Base-by-base conservation (phyloP, 1,140 invertebrate genomes). In the Scaptomyza montana region DNA sequence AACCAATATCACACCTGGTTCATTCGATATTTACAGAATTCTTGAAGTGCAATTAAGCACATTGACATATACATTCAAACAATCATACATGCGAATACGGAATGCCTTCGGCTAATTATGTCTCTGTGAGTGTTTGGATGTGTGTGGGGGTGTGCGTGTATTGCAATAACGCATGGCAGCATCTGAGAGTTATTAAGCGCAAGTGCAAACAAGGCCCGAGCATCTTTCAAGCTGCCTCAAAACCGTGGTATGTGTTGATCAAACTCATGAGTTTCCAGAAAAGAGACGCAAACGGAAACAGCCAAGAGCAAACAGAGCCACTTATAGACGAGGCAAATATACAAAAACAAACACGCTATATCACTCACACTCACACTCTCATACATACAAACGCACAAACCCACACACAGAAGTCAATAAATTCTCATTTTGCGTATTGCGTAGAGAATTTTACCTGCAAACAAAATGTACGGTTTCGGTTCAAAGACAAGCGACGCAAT, bases 401-500 rank as follows among this genome's bases (percentile, higher is more conserved):
- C 7, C 30, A 7, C 30, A 33, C 49, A 65, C 39, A n/a, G 69
- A 72, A 89, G 84, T 89, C 84, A 89, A 89, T 89, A 89, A 84
- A 89, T 89, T 89, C 69, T 84, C 84, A 89, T 89, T 89, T 89
- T 66, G 67, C 75, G 66, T 36, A 61, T 63, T 81, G 74, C 66
- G 74, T 76, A 45, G 64, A 77, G 73, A 74, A 82, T 79, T 87
- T 82, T 79, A 89, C 84, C 84, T 84, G 77, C 69, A 89, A 89
- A 77, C 70, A 77, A 74, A 87, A 74, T 73, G 67, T 61, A 55
- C 50, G 50, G 43, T 57, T 57, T 63, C 50, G 59, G 33, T 57
- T 47, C 65, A 55, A 46, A 74, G 60, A 43, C 70, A 76, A 50
- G 47, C 74, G 67, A 71, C 68, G 84, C 75, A 87, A 87, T 87